Evolutionary conservation across 2,113 vertebrate genomes (phyloP), one percentile per base, ranked within the genome.

Genomic region (Leucoraja erinaceus): DNA sequence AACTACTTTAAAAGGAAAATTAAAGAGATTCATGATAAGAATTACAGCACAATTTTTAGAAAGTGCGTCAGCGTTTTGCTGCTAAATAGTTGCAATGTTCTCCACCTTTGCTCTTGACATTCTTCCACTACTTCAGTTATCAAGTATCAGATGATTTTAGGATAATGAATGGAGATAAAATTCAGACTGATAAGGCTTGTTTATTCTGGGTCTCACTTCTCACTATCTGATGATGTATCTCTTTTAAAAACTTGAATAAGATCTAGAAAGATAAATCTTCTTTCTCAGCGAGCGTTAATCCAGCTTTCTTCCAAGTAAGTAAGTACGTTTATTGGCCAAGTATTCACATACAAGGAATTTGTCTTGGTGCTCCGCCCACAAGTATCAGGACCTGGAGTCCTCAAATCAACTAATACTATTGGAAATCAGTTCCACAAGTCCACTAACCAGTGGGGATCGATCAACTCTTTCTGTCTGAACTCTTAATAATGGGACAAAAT

Each of bases 1-100:
- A 54, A 47, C 90, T 74, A 31, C 66, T 54, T 91, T 10, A 70
- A 91, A 54, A 38, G 38, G 33, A 91, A 91, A 91, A 28, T 91
- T 72, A 38, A 74, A 54, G 28, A 7, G 66, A 91, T 90, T 38
- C 7, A 70, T n/a, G 28, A 61, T 90, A 70, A 38, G 9, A 66
- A 72, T 54, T 14, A 6, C 28, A 25, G 61, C 66, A 47, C 38
- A 4, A 72, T 91, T 72, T 91, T 91, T 63, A 22, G 81, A 88
- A 31, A 9, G 25, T 16, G 31, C 31, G 11, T 63, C 83, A 88
- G 63, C 61, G 7, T 2, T 14, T 9, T 81, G 56, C 28, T 61
- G 4, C 4, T 59, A n/a, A 63, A 88, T 16, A 16, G 59, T 63
- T 63, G 16, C 3, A 63, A n/a, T 1, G 5, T 33, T 77, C 0